Percentiles rank a stretch among this genome's conserved stretches.
These are phyloP conservation scores for Actenoides hombroni DNA, from an alignment of 2,113 vertebrate genomes.

Conservation along the genomic window DNA sequence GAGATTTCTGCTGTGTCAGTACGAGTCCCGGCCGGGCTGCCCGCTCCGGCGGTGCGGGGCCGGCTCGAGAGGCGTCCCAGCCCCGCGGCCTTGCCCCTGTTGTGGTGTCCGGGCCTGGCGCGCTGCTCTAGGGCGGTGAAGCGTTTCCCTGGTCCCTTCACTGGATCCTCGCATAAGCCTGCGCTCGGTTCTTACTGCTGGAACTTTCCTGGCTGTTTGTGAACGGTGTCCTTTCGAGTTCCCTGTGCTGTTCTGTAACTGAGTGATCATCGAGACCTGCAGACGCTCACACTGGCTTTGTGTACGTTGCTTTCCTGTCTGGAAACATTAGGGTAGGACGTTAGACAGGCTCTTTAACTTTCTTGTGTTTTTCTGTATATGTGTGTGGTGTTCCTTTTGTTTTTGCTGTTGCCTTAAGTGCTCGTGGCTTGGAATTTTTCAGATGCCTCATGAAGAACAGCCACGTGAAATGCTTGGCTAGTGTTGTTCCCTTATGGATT, in stretches of 20 bases:
- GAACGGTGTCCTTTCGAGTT: accelerated
- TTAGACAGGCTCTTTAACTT: not conserved
- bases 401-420: not conserved
- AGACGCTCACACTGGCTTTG: not conserved
- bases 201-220: not conserved
- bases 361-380: not conserved
- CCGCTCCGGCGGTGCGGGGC: not conserved
- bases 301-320: not conserved
- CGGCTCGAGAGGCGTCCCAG: not conserved
- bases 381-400: not conserved
- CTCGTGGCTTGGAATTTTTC: not conserved
- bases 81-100: not conserved
- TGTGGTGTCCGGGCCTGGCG: accelerated
- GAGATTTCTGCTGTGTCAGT: constrained; percentile 44
- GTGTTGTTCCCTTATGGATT: not conserved
- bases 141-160: accelerated
- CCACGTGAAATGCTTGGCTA: accelerated
- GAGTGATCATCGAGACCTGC: not conserved
- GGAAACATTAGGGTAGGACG: not conserved
- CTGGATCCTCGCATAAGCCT: accelerated
- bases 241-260: not conserved
- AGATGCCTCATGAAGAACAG: not conserved
- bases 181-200: accelerated
- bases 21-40: not conserved
- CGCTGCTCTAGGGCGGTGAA: not conserved